Evolutionary conservation across 2,888 invertebrate genomes (phyloP).

Genomic region (Autographa pulchrina): DNA sequence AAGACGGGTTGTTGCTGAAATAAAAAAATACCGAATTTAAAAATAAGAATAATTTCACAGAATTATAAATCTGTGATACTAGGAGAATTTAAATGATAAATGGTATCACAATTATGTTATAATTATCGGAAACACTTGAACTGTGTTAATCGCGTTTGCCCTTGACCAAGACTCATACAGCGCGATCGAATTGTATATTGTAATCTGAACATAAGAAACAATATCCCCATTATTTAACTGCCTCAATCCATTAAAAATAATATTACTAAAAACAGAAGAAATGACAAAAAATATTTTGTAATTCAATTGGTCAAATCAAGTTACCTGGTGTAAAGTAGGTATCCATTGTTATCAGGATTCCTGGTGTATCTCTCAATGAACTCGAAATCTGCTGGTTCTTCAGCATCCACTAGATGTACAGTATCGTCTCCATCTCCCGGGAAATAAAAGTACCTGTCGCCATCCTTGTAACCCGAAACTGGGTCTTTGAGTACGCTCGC

Average conservation of each 20-base stretch:
- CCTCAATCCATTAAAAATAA: too few species aligned
- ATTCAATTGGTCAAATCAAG: too few species aligned
- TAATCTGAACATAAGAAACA: too few species aligned
- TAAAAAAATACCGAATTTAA: not conserved
- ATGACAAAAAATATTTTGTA: too few species aligned
- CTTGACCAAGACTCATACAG: too few species aligned
- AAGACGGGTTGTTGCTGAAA: slow-evolving; percentile 67
- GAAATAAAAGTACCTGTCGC: slow-evolving; percentile 72
- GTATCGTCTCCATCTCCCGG: slow-evolving; percentile 69
- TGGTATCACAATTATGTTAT: too few species aligned
- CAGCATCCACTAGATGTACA: slow-evolving; percentile 66
- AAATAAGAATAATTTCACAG: not conserved
- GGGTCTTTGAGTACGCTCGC: slow-evolving; percentile 69
- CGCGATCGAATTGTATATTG: too few species aligned
- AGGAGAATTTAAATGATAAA: too few species aligned
- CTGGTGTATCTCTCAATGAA: slow-evolving; percentile 59
- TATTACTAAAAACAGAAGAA: too few species aligned
- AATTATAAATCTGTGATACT: not conserved
- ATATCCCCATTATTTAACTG: too few species aligned
- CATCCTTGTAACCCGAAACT: slow-evolving; percentile 65
- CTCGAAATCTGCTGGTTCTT: slow-evolving; percentile 62
- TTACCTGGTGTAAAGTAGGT: slow-evolving; percentile 74
- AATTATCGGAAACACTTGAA: too few species aligned
- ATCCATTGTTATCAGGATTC: slow-evolving; percentile 65
- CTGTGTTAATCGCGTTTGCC: too few species aligned